Percentiles rank a stretch among this genome's conserved stretches.
Conservation (phyloP, 1,140 invertebrate species). For the Panagrolaimus sp. region DNA sequence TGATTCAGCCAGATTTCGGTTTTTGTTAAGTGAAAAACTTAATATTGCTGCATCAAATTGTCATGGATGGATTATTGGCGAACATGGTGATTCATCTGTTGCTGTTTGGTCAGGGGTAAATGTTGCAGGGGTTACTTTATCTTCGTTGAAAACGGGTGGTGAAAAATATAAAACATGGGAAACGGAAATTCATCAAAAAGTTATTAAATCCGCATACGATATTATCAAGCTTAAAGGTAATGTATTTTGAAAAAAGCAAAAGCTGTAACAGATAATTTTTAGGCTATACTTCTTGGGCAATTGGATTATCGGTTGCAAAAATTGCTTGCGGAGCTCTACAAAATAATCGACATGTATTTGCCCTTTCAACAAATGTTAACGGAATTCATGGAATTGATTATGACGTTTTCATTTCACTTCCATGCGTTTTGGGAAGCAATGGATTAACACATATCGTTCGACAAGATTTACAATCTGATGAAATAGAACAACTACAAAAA, state of each 20-base stretch:
- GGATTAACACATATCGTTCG: constrained; percentile 72
- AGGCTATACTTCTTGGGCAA: constrained; percentile 61
- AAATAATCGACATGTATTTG: constrained; percentile 72
- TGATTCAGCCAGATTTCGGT: constrained; percentile 81
- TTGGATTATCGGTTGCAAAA: constrained; percentile 61
- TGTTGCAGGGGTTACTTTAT: constrained; percentile 75
- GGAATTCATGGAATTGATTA: constrained; percentile 73
- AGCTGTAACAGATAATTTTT: too few species aligned
- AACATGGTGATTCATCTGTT: constrained; percentile 73
- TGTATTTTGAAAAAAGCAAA: too few species aligned
- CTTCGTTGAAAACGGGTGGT: constrained; percentile 68
- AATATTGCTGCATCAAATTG: constrained; percentile 73
- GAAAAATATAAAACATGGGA: constrained; percentile 73
- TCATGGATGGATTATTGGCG: constrained; percentile 80
- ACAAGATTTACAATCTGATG: constrained; percentile 69
- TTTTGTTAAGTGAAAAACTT: constrained; percentile 74
- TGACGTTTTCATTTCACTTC: constrained; percentile 78
- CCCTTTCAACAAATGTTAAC: constrained; percentile 73
- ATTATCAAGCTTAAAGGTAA: constrained; percentile 58
- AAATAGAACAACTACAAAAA: constrained; percentile 66
- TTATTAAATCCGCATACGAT: constrained; percentile 64
- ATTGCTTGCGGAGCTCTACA: constrained; percentile 70
- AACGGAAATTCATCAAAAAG: constrained; percentile 69
- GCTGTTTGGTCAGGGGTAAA: constrained; percentile 80
- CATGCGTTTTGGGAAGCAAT: constrained; percentile 70